Conservation (phyloP, 2,113 vertebrate genomes). For the Hippocampus comes region DNA sequence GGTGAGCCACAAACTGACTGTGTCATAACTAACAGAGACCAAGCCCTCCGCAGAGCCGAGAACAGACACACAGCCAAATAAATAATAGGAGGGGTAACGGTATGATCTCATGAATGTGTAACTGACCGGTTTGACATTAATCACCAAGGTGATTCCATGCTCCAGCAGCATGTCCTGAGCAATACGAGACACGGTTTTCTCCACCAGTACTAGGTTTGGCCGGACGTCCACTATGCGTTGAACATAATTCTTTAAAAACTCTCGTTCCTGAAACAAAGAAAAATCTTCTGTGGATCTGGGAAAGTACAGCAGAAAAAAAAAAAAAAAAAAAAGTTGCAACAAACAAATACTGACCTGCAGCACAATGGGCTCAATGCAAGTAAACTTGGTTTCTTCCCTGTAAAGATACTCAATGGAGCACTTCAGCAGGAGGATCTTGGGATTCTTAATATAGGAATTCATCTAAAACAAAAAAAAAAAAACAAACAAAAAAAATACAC, state of each 20-base stretch:
- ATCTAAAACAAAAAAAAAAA: conserved; percentile 75
- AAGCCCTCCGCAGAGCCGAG: too few species aligned
- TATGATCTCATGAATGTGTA: background rate
- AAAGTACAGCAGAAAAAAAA: background rate
- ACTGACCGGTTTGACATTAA: conserved; percentile 95
- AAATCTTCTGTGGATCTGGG: background rate
- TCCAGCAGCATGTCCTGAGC: conserved; percentile 97
- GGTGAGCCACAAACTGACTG: too few species aligned
- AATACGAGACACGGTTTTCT: conserved; percentile 96
- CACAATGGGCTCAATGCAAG: conserved; percentile 96
- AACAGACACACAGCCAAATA: background rate
- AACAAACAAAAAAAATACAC: background rate
- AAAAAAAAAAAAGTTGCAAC: background rate
- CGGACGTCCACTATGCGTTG: conserved; percentile 94
- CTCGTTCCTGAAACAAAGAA: conserved; percentile 79
- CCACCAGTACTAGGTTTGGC: conserved; percentile 92
- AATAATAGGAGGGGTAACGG: background rate
- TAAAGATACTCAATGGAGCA: conserved; percentile 98
- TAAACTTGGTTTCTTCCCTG: conserved; percentile 97
- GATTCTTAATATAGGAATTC: conserved; percentile 94
- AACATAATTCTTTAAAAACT: conserved; percentile 97
- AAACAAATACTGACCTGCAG: conserved; percentile 78
- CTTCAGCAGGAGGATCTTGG: conserved; percentile 93
- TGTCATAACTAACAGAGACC: too few species aligned
- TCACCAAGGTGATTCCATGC: conserved; percentile 93